A percentile compares a stretch with the other conserved stretches of the same genome.
Evolutionary conservation across 2,113 vertebrate genomes (phyloP).

Genomic region (Camelus bactrianus): DNA sequence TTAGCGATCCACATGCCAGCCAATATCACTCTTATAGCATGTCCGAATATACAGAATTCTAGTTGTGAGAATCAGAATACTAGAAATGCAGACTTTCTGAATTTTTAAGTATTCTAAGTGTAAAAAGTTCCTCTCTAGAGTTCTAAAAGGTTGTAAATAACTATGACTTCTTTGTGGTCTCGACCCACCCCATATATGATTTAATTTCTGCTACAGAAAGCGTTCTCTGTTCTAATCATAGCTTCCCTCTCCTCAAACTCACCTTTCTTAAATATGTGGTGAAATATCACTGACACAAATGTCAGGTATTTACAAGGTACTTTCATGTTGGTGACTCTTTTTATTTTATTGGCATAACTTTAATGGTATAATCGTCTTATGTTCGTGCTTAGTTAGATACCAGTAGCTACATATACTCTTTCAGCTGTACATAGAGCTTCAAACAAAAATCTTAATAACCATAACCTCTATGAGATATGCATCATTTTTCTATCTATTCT

Average conservation of each 20-base stretch:
- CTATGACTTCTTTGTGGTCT: neutral
- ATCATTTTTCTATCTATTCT: neutral
- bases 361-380: neutral
- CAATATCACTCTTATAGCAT: neutral
- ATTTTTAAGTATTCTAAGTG: constrained; percentile 10
- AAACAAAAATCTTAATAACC: neutral
- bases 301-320: neutral
- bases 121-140: neutral
- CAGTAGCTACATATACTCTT: neutral
- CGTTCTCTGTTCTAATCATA: neutral
- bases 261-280: neutral
- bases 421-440: neutral
- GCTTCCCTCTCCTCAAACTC: neutral
- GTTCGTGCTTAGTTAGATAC: neutral
- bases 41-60: neutral
- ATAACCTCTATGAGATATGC: neutral
- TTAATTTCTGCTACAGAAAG: constrained; percentile 4
- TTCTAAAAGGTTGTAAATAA: constrained; percentile 7
- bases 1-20: neutral
- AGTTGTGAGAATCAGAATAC: neutral
- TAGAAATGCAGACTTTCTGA: neutral
- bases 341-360: neutral
- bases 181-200: neutral
- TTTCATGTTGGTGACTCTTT: constrained; percentile 3
- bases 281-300: neutral